These are phyloP conservation scores for Paradisaea rubra DNA, from an alignment of 2,113 vertebrate species.

Conservation along the genomic window DNA sequence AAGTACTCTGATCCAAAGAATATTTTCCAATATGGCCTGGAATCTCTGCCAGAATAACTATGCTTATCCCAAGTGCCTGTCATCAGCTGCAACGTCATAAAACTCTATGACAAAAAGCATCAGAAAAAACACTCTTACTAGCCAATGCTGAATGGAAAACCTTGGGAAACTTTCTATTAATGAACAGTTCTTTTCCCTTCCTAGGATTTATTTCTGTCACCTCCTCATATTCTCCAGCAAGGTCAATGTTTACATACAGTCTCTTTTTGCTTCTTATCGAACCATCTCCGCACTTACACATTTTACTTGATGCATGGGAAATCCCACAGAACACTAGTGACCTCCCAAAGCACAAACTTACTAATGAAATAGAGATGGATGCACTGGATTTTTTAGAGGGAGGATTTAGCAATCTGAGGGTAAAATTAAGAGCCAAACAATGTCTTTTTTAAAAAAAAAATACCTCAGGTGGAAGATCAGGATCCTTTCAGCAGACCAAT, in stretches of 20 bases:
- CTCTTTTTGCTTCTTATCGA: neutral
- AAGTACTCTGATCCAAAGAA: neutral
- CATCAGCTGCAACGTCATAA: neutral
- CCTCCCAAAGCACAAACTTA: neutral
- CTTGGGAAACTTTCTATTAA: neutral
- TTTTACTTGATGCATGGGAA: neutral
- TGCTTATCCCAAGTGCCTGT: neutral
- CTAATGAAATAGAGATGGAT: neutral
- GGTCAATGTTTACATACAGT: neutral
- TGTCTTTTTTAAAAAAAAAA: neutral
- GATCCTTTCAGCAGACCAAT: neutral
- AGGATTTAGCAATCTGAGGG: neutral
- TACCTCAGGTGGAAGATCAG: neutral
- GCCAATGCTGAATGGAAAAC: neutral
- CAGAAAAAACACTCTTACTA: neutral
- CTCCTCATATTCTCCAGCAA: neutral
- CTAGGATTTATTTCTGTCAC: neutral
- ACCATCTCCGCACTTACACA: neutral
- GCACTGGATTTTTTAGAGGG: neutral
- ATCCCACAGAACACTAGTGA: neutral
- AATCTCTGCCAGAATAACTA: neutral
- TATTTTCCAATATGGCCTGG: conserved; percentile 1
- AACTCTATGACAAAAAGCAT: neutral
- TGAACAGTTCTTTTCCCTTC: neutral
- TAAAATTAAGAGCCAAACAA: neutral